Evolutionary conservation across 2,113 vertebrate genomes (phyloP).

Genomic region (Scalopus aquaticus): DNA sequence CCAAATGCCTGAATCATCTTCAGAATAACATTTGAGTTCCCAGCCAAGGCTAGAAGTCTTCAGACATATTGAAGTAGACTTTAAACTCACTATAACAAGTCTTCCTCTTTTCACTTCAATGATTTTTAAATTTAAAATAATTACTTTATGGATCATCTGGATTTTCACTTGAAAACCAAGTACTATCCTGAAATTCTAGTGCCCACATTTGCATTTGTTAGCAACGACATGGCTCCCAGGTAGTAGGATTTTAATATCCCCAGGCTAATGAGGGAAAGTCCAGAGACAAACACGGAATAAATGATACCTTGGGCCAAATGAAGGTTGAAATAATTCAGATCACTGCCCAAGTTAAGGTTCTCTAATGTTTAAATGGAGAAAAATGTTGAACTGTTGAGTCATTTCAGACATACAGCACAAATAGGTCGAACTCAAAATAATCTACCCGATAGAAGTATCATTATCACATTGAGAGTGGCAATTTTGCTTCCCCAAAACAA

Average conservation of each 20-base stretch:
- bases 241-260: constrained; percentile 34
- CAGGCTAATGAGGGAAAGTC: background rate
- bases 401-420: background rate
- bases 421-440: background rate
- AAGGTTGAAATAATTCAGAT: background rate
- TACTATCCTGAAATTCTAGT: background rate
- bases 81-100: constrained; percentile 36
- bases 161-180: constrained; percentile 55
- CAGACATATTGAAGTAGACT: background rate
- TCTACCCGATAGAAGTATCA: background rate
- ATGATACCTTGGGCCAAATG: background rate
- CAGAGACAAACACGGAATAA: constrained; percentile 43
- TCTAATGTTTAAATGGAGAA: background rate
- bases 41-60: background rate
- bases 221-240: background rate
- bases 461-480: background rate
- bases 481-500: background rate
- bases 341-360: constrained; percentile 25
- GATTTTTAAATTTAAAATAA: background rate
- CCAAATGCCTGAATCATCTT: background rate
- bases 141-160: constrained; percentile 32
- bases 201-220: background rate
- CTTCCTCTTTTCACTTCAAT: constrained; percentile 34
- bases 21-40: background rate
- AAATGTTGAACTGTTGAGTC: background rate